These are phyloP conservation scores for Agelas oroides DNA, from an alignment of 37 sponge, comb jelly and placozoan genomes.

Conservation along the genomic window DNA sequence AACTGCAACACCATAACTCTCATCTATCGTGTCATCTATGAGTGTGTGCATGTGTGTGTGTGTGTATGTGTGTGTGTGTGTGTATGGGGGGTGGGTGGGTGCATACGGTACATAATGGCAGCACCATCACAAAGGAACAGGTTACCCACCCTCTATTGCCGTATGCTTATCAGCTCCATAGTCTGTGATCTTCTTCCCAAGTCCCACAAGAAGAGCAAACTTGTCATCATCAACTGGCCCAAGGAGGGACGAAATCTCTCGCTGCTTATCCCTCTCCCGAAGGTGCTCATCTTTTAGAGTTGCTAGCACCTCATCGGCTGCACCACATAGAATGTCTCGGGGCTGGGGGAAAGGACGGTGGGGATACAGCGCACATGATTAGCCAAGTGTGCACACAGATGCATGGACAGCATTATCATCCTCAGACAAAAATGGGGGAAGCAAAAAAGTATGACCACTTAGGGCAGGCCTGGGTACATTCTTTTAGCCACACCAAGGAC, in stretches of 20 bases:
- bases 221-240: slow-evolving; percentile 86
- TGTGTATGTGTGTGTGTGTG: too few species aligned
- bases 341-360: slow-evolving; percentile 56
- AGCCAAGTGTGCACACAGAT: too few species aligned
- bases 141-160: slow-evolving; percentile 28
- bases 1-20: slow-evolving; percentile 94
- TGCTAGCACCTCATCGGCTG: slow-evolving; percentile 98
- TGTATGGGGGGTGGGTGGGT: too few species aligned
- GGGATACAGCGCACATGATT: neutral
- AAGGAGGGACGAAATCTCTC: slow-evolving; percentile 84
- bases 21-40: slow-evolving; percentile 87
- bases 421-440: too few species aligned
- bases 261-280: slow-evolving; percentile 88
- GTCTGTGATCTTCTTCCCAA: slow-evolving; percentile 91
- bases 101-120: neutral
- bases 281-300: slow-evolving; percentile 86
- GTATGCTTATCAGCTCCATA: slow-evolving; percentile 80
- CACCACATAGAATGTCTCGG: slow-evolving; percentile 95
- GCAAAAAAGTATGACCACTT: too few species aligned
- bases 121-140: slow-evolving; percentile 4
- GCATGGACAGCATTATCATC: too few species aligned
- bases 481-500: too few species aligned
- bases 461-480: too few species aligned
- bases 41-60: neutral
- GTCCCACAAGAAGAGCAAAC: slow-evolving; percentile 80